Conservation (phyloP, 2,797 vertebrate species). For the Coracias cyanogaster region DNA sequence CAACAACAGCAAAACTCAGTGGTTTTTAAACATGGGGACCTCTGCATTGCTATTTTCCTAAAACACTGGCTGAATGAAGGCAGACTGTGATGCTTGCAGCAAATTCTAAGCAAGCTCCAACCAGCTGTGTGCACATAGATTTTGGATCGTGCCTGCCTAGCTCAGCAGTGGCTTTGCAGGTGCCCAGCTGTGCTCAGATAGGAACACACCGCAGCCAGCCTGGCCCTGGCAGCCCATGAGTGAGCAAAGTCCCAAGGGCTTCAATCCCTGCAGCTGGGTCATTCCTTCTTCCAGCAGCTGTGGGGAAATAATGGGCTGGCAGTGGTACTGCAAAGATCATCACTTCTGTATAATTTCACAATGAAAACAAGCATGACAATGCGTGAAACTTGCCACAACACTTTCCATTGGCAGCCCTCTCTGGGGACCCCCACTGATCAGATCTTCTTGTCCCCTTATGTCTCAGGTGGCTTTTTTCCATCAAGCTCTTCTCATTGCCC, state of each 20-base stretch:
- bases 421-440: not conserved
- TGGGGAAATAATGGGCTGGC: not conserved
- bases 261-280: not conserved
- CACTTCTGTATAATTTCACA: not conserved
- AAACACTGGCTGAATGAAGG: not conserved
- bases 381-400: accelerated
- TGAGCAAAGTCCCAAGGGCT: not conserved
- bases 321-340: no score
- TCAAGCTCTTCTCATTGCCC: not conserved
- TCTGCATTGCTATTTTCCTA: not conserved
- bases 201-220: not conserved
- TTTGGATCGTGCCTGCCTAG: not conserved
- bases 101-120: not conserved
- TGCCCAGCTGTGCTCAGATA: not conserved
- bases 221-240: accelerated
- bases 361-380: accelerated
- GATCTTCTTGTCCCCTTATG: not conserved
- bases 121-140: not conserved
- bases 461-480: not conserved
- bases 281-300: not conserved
- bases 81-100: not conserved
- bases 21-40: not conserved
- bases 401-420: accelerated
- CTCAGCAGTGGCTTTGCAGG: not conserved
- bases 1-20: not conserved